A percentile compares a stretch with the other conserved stretches of the same genome.
These are phyloP conservation scores for Neodiprion pinetum DNA, from an alignment of 1,140 invertebrate species.

Conservation along the genomic window DNA sequence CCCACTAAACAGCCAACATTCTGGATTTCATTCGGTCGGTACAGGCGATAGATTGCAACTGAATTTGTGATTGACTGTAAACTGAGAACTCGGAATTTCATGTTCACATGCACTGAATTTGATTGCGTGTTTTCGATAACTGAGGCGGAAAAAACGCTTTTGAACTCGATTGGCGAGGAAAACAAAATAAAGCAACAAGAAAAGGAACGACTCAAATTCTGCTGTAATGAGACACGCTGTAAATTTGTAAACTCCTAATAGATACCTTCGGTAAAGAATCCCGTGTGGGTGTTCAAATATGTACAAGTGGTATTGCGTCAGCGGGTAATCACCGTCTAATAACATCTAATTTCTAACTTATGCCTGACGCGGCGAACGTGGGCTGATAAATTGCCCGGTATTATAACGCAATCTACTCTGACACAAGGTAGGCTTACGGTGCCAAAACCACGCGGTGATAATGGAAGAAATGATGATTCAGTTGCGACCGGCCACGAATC, in stretches of 20 bases:
- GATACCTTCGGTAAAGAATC: neutral
- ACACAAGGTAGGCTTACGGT: neutral
- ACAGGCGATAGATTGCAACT: no score
- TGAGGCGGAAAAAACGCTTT: neutral
- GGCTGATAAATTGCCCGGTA: neutral
- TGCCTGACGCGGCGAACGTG: conserved; percentile 1
- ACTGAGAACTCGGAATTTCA: no score
- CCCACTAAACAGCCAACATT: no score
- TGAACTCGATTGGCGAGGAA: neutral
- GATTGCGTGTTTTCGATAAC: neutral
- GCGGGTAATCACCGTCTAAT: neutral
- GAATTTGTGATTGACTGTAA: no score
- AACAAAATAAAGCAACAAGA: neutral
- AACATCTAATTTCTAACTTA: conserved; percentile 4
- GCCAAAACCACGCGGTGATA: neutral
- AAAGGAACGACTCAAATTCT: neutral
- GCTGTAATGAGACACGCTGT: neutral
- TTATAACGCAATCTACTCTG: conserved; percentile 1
- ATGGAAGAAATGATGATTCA: neutral
- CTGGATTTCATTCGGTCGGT: no score
- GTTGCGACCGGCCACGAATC: neutral
- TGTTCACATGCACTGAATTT: no score
- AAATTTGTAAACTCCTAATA: neutral
- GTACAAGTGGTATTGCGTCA: conserved; percentile 1
- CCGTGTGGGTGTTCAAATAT: neutral